phyloP scores from a whole-genome alignment of 2,113 vertebrate species.

The Malurus elegans region DNA sequence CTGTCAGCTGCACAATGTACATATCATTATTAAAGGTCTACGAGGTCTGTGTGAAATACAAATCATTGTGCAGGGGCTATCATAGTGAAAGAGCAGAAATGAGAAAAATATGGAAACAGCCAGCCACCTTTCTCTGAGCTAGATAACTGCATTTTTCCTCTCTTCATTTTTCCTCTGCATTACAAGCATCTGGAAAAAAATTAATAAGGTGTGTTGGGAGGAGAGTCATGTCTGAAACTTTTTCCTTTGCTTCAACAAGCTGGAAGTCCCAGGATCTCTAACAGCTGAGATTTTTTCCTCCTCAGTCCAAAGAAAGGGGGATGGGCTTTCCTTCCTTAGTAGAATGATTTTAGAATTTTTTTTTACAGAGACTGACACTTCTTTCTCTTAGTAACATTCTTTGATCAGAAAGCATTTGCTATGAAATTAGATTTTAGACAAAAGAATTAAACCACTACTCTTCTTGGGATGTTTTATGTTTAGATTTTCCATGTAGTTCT shows the following conservation, averaged over 20 bases:
- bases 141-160: slow-evolving; percentile 34
- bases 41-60: not conserved
- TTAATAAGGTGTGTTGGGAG: slow-evolving; percentile 16
- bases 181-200: slow-evolving; percentile 26
- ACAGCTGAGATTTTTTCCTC: not conserved
- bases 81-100: not conserved
- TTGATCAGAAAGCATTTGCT: not conserved
- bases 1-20: not conserved
- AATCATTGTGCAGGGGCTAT: not conserved
- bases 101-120: not conserved
- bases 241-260: not conserved
- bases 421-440: not conserved
- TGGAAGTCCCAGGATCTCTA: not conserved
- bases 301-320: not conserved
- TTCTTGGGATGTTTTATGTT: not conserved
- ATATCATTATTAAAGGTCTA: slow-evolving; percentile 21
- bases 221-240: not conserved
- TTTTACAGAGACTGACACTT: not conserved
- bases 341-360: not conserved
- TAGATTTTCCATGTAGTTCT: not conserved
- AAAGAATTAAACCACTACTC: not conserved
- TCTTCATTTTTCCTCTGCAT: slow-evolving; percentile 24
- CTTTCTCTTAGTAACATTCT: not conserved
- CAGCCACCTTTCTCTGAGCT: not conserved
- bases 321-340: not conserved